Conservation (phyloP, 2,888 invertebrate genomes). For the Epinotia nisella region DNA sequence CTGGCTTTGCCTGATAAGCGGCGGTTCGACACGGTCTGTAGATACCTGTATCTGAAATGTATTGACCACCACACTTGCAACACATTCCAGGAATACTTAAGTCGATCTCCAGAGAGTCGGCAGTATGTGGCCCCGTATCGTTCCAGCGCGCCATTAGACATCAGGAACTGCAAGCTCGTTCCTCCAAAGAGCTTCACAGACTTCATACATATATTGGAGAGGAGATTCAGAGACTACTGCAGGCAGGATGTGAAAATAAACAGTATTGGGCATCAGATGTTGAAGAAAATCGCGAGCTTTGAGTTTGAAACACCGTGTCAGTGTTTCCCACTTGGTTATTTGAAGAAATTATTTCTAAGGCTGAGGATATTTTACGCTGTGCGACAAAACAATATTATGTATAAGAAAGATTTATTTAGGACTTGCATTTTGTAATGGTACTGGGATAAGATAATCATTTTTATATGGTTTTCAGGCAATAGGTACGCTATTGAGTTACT, state of each 20-base stretch:
- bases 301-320: conserved; percentile 49
- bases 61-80: conserved; percentile 47
- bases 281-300: conserved; percentile 44
- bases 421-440: conserved; percentile 20
- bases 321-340: conserved; percentile 50
- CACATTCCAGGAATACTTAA: conserved; percentile 45
- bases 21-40: conserved; percentile 47
- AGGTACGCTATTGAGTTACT: neutral
- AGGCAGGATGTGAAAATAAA: conserved; percentile 42
- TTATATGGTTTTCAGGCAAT: neutral
- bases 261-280: conserved; percentile 47
- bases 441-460: neutral
- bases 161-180: conserved; percentile 39
- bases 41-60: conserved; percentile 49
- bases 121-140: conserved; percentile 35
- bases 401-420: conserved; percentile 41
- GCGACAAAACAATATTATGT: conserved; percentile 48
- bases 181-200: conserved; percentile 47
- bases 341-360: conserved; percentile 49
- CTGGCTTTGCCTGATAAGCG: conserved; percentile 47
- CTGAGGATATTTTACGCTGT: conserved; percentile 50
- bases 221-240: conserved; percentile 48
- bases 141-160: conserved; percentile 26
- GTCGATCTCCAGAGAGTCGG: conserved; percentile 26
- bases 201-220: conserved; percentile 48